Base-by-base conservation (phyloP, 2,888 invertebrate genomes). In the Arge pagana region DNA sequence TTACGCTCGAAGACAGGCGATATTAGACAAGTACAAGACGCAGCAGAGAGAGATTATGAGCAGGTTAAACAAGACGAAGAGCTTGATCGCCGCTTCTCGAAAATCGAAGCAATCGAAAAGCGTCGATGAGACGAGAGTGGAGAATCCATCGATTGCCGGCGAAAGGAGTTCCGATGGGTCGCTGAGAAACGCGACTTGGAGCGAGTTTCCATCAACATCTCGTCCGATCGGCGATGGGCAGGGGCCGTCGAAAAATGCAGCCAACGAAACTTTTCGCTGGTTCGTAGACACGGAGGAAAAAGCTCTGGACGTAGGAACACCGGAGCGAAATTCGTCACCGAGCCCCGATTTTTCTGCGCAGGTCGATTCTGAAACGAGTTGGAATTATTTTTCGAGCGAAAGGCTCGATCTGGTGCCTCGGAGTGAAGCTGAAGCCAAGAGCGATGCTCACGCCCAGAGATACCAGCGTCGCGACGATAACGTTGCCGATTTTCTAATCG, bases 21-120 rank as follows among this genome's bases (percentile, higher is more conserved):
- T 68, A 3, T 67, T 69, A 67, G 66, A 68, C 1, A 62, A 56
- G 39, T 69, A 58, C 54, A 53, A 62, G 51, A 59, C 64, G 6
- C 56, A 66, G 13, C 63, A 62, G 19, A 59, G 50, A 0, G 60
- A 64, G 19, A 67, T 68, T 15, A 31, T 43, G 2, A 48, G 56
- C 31, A 63, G 55, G 23, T 61, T 65, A 19, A 33, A 15, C 6
- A 45, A 16, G 23, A 23, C 45, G 15, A 33, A 35, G 23, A 35
- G 10, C 15, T 23, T 45, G 23, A 45, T 45, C 2, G 45, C 45
- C 10, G 45, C 15, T 19, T 16, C 23, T 2, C 31, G 24, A 18
- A 45, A 23, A 26, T 16, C 16, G 3, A 31, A 23, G 24, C 23
- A 33, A 21, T 19, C 33, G 16, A 45, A 18, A n/a, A 23, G 10